These are phyloP conservation scores for Platorchestia sp. DNA, from an alignment of 1,140 invertebrate genomes.

Conservation along the genomic window DNA sequence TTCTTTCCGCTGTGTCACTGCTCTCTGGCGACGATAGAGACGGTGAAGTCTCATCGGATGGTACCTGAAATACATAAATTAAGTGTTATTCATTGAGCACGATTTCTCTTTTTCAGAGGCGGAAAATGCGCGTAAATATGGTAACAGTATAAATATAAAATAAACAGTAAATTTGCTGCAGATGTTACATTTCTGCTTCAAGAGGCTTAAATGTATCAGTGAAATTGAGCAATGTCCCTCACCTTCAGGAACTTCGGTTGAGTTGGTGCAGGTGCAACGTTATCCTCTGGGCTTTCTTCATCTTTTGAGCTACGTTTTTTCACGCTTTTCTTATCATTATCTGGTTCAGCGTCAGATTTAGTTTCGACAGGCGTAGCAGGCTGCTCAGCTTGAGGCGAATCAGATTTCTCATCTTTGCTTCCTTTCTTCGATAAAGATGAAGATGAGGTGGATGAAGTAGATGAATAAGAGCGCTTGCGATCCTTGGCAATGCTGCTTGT, in stretches of 20 bases:
- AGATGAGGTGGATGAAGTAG: constrained; percentile 43
- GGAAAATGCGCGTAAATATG: neutral
- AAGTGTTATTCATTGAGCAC: neutral
- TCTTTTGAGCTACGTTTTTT: neutral
- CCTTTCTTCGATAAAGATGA: constrained; percentile 34
- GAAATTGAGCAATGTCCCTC: neutral
- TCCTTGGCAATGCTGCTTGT: neutral
- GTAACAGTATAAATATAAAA: neutral
- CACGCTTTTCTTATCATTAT: neutral
- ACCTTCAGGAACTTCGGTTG: constrained; percentile 39
- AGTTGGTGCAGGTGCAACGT: neutral
- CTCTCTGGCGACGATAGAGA: constrained; percentile 77
- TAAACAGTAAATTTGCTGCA: neutral
- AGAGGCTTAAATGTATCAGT: neutral
- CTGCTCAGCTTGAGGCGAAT: neutral
- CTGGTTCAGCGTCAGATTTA: neutral
- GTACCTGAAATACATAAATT: constrained; percentile 57
- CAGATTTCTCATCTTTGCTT: constrained; percentile 10
- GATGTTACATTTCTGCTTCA: neutral
- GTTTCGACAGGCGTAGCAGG: neutral
- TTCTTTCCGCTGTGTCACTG: constrained; percentile 86
- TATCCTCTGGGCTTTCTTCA: neutral
- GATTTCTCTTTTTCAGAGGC: neutral
- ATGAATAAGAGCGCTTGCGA: neutral
- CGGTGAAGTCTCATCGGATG: constrained; percentile 65